These are phyloP conservation scores for Pseudomyrmex gracilis DNA, from an alignment of 1,140 invertebrate species.

Conservation along the genomic window DNA sequence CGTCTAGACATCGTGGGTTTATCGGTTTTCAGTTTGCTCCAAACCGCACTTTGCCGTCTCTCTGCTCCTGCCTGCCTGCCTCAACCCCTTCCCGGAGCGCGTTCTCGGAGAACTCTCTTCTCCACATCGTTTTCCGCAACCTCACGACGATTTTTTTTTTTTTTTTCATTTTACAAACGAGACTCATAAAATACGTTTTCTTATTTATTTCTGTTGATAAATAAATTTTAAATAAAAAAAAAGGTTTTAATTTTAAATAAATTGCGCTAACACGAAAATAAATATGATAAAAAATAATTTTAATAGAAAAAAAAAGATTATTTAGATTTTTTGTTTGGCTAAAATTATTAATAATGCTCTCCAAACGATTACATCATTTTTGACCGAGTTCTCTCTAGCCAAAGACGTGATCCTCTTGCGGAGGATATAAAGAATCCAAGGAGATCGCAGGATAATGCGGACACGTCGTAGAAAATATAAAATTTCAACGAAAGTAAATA, in stretches of 20 bases:
- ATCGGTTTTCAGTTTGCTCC: constrained; percentile 72
- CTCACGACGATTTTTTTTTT: neutral
- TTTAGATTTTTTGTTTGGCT: neutral
- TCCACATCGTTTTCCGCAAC: constrained; percentile 4
- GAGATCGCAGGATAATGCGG: constrained; percentile 19
- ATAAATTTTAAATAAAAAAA: no score
- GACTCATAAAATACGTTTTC: neutral
- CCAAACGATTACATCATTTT: neutral
- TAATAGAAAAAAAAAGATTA: neutral
- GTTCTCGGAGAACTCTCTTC: constrained; percentile 11
- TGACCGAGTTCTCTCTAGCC: neutral
- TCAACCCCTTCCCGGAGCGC: neutral
- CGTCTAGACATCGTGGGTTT: constrained; percentile 71
- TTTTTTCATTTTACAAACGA: neutral
- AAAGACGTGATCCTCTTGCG: neutral
- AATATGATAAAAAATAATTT: neutral
- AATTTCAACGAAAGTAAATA: constrained; percentile 33
- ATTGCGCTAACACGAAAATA: neutral
- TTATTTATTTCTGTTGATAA: neutral
- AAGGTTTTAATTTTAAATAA: no score
- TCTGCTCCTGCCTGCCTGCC: neutral
- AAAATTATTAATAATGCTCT: neutral
- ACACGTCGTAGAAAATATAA: constrained; percentile 8
- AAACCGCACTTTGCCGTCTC: constrained; percentile 55
- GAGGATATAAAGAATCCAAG: neutral